These are phyloP conservation scores for Pogonocichla stellata DNA, from an alignment of 2,113 vertebrate genomes.

Conservation along the genomic window DNA sequence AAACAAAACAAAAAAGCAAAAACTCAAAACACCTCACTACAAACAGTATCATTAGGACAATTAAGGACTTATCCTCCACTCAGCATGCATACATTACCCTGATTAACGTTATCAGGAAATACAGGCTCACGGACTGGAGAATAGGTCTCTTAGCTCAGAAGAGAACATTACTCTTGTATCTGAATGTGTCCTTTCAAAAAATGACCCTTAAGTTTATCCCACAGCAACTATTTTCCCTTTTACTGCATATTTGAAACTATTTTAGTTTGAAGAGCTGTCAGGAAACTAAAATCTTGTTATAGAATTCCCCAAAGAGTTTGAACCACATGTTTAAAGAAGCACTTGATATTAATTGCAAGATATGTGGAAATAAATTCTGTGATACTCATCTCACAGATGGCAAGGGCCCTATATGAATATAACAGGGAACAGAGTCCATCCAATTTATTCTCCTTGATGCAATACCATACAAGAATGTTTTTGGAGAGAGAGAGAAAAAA, in stretches of 20 bases:
- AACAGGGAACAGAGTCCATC: neutral
- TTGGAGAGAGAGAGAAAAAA: neutral
- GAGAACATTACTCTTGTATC: slow-evolving; percentile 17
- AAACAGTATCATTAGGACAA: neutral
- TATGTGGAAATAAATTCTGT: slow-evolving; percentile 22
- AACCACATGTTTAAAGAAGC: slow-evolving; percentile 30
- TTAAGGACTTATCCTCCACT: neutral
- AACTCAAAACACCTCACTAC: neutral
- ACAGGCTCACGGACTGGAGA: neutral
- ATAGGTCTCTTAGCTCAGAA: slow-evolving; percentile 24
- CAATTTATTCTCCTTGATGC: neutral
- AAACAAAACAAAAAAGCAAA: neutral
- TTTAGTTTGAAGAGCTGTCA: slow-evolving; percentile 32
- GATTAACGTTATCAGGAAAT: slow-evolving; percentile 18
- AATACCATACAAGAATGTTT: neutral
- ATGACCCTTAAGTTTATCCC: slow-evolving; percentile 60
- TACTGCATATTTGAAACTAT: slow-evolving; percentile 32
- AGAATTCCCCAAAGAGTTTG: slow-evolving; percentile 22
- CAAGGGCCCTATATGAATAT: neutral
- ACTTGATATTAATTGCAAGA: slow-evolving; percentile 53
- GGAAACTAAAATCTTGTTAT: slow-evolving; percentile 44
- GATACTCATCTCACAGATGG: neutral
- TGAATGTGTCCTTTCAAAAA: slow-evolving; percentile 43
- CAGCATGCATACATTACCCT: neutral
- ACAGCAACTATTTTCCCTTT: slow-evolving; percentile 49